phyloP scores from a whole-genome alignment of 2,113 vertebrate genomes.

The Peromyscus leucopus region DNA sequence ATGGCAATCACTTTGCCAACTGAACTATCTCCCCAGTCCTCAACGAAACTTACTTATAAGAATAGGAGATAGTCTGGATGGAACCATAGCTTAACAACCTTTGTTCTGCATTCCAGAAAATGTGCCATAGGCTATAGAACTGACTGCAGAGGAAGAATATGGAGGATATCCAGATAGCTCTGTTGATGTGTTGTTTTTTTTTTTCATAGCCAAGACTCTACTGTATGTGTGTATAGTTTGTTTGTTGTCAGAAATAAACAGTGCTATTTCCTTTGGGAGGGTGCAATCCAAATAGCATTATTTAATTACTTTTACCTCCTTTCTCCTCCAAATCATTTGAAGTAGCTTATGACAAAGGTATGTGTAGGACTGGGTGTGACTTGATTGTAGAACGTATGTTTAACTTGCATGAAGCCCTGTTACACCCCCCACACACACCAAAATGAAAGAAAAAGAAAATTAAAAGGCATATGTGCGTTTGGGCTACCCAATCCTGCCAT shows the following conservation, averaged over 20 bases:
- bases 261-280: not conserved
- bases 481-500: constrained; percentile 10
- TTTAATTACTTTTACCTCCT: constrained; percentile 14
- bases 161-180: not conserved
- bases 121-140: not conserved
- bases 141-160: not conserved
- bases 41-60: not conserved
- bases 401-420: not conserved
- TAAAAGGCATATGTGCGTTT: not conserved
- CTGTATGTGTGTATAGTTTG: not conserved
- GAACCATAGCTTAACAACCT: not conserved
- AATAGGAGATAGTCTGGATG: not conserved
- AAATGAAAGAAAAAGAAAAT: not conserved
- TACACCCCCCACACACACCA: too few species aligned
- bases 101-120: not conserved
- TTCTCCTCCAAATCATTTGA: constrained; percentile 12
- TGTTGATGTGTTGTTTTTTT: not conserved
- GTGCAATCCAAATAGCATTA: not conserved
- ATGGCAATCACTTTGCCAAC: not conserved
- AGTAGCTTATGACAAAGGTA: not conserved
- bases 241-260: not conserved
- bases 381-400: not conserved
- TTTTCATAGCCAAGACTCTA: not conserved
- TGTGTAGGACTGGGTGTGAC: not conserved
- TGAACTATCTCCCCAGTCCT: not conserved